Percentiles rank a stretch among this genome's conserved stretches.
Conservation (phyloP, 2,113 vertebrate genomes). For the Struthidea cinerea region DNA sequence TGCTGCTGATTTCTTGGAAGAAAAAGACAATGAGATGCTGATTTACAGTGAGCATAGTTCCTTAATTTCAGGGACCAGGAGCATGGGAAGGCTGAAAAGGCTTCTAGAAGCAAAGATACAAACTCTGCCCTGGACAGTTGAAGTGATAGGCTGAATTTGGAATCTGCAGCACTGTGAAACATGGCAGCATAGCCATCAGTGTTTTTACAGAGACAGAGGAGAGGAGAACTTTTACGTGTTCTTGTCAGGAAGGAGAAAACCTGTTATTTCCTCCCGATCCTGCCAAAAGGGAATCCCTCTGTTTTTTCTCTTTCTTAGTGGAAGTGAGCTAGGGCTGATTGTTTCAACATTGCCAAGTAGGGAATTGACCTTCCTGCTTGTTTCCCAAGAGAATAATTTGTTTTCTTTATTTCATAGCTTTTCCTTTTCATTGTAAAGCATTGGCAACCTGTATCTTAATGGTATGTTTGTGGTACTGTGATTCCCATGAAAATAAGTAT, state of each 20-base stretch:
- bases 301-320: not conserved
- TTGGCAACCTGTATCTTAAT: not conserved
- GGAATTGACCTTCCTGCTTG: constrained; percentile 33
- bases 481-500: not conserved
- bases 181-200: not conserved
- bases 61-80: not conserved
- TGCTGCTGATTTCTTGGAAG: not conserved
- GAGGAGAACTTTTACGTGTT: not conserved
- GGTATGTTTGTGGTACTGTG: not conserved
- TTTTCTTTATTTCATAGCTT: constrained; percentile 21
- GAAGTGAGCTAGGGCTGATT: constrained; percentile 26
- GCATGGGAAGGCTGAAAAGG: not conserved
- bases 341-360: not conserved
- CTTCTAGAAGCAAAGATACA: not conserved
- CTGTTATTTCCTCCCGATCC: constrained; percentile 23
- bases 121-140: fast-evolving
- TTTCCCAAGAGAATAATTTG: constrained; percentile 38
- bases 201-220: not conserved
- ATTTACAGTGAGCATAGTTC: not conserved
- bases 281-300: constrained; percentile 62
- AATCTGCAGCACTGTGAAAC: not conserved
- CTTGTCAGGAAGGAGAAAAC: not conserved
- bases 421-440: not conserved
- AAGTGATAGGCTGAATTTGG: not conserved
- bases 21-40: not conserved